Evolutionary conservation across 92 coral and sea anemone species (phyloP).

Genomic region (Metridium senile): DNA sequence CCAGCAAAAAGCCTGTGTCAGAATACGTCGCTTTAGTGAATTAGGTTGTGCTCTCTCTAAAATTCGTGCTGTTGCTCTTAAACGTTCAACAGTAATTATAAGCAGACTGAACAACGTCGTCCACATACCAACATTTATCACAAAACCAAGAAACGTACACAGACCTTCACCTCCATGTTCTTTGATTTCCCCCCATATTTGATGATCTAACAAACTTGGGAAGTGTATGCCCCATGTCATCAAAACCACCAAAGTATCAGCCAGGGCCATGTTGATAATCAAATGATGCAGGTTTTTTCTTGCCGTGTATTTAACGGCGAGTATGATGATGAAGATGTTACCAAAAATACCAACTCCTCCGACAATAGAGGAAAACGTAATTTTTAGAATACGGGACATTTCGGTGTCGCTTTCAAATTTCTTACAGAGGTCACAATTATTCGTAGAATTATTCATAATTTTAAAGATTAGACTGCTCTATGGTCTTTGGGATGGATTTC

Average conservation of each 20-base stretch:
- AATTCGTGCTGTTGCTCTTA: not conserved
- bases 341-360: constrained; percentile 7
- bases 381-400: not conserved
- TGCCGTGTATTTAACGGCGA: constrained; percentile 10
- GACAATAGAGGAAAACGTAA: not conserved
- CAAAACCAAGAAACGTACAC: not conserved
- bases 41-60: not conserved
- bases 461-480: no score
- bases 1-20: not conserved
- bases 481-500: no score
- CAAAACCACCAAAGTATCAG: constrained; percentile 14
- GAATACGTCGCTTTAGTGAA: not conserved
- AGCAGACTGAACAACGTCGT: not conserved
- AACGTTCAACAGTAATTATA: not conserved
- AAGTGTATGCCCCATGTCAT: not conserved
- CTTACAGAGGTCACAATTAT: no score
- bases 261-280: constrained; percentile 25
- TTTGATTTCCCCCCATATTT: not conserved
- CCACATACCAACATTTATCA: not conserved
- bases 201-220: not conserved
- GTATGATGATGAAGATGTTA: constrained; percentile 20
- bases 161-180: not conserved
- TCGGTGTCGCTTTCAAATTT: no score
- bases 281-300: constrained; percentile 21
- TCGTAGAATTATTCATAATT: no score